A percentile compares a stretch with the other conserved stretches of the same genome.
These are phyloP conservation scores for Coleophora flavipennella DNA, from an alignment of 2,888 invertebrate species.

Conservation along the genomic window DNA sequence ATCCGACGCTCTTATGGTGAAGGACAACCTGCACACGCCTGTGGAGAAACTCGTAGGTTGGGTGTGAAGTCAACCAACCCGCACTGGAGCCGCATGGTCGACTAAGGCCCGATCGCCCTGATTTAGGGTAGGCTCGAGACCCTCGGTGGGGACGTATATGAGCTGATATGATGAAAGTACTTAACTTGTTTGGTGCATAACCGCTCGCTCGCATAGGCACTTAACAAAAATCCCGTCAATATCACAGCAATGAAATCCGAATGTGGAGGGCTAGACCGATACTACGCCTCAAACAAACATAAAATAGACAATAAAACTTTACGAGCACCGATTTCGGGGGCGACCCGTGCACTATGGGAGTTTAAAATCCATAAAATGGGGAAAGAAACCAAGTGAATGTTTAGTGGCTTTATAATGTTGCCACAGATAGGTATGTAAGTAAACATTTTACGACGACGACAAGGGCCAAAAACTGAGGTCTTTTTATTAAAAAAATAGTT, in stretches of 20 bases:
- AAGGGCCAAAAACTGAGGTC: no score
- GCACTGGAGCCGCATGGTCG: no score
- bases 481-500: no score
- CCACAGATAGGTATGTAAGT: no score
- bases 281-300: slow-evolving; percentile 62
- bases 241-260: slow-evolving; percentile 48
- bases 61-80: no score
- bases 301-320: slow-evolving; percentile 64
- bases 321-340: slow-evolving; percentile 45
- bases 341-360: slow-evolving; percentile 46
- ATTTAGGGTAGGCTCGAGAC: no score
- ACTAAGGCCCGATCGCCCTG: no score
- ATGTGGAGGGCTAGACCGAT: slow-evolving; percentile 49
- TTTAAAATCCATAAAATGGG: slow-evolving; percentile 9
- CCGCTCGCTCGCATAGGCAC: slow-evolving; percentile 16
- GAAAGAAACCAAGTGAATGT: slow-evolving; percentile 2
- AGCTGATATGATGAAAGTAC: neutral
- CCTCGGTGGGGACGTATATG: no score
- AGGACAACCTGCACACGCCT: no score
- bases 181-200: neutral
- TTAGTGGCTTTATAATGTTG: neutral
- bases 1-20: no score
- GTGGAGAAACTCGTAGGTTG: no score
- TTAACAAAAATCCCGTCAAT: slow-evolving; percentile 22
- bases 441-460: no score